These are phyloP conservation scores for Brachirus orientalis DNA, from an alignment of 2,113 vertebrate species.

Conservation along the genomic window DNA sequence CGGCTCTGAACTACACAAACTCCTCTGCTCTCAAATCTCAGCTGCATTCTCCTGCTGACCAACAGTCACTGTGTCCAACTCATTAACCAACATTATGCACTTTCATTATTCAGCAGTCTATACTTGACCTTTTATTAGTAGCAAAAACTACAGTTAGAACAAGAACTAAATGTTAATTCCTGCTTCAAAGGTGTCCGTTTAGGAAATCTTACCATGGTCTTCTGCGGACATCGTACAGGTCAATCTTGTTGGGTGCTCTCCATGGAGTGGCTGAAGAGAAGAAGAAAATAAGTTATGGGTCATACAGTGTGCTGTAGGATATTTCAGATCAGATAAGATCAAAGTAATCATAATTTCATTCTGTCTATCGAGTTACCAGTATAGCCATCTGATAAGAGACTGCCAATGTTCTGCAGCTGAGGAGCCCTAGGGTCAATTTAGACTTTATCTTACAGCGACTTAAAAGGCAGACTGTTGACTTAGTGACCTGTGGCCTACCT, in stretches of 20 bases:
- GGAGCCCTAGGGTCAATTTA: constrained; percentile 69
- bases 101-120: no score
- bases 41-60: neutral
- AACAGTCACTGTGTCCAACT: no score
- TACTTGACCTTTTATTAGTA: no score
- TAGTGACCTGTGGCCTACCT: constrained; percentile 76
- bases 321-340: constrained; percentile 69
- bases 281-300: constrained; percentile 46
- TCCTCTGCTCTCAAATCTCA: constrained; percentile 1
- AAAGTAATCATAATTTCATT: constrained; percentile 75
- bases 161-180: no score
- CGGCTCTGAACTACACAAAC: constrained; percentile 10
- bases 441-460: constrained; percentile 66
- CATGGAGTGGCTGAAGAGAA: constrained; percentile 89
- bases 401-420: constrained; percentile 60
- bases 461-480: constrained; percentile 48
- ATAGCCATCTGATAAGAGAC: constrained; percentile 73
- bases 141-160: no score
- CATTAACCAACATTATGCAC: neutral
- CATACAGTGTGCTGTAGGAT: constrained; percentile 38
- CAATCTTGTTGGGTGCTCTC: constrained; percentile 97
- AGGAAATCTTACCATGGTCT: constrained; percentile 90
- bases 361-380: constrained; percentile 60
- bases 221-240: constrained; percentile 96
- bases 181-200: no score